phyloP scores from a whole-genome alignment of 2,888 invertebrate genomes.

The Ischnus inquisitorius region DNA sequence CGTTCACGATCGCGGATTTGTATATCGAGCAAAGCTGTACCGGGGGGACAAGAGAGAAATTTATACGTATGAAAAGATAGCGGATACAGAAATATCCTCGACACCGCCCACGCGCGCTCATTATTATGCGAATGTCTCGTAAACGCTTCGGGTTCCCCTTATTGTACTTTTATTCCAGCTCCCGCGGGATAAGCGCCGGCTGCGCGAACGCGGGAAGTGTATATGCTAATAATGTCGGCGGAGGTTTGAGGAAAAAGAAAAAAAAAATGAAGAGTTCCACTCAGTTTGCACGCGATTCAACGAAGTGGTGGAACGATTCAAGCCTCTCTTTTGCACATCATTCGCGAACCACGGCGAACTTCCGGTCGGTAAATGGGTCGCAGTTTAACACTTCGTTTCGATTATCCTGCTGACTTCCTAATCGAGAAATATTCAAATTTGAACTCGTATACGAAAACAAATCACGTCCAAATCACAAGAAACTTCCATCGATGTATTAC shows the following conservation, averaged over 20 bases:
- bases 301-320: slow-evolving; percentile 15
- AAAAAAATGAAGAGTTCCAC: neutral
- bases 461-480: too few relatives aligned
- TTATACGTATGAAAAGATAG: slow-evolving; percentile 32
- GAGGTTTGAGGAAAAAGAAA: neutral
- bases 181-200: slow-evolving; percentile 5
- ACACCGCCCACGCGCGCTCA: slow-evolving; percentile 57
- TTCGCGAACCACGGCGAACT: slow-evolving; percentile 1
- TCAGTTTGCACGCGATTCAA: slow-evolving; percentile 32
- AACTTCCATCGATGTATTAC: too few relatives aligned
- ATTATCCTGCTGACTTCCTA: too few relatives aligned
- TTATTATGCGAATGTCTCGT: slow-evolving; percentile 55
- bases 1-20: slow-evolving; percentile 1
- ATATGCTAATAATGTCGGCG: slow-evolving; percentile 41
- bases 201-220: neutral
- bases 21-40: slow-evolving; percentile 25
- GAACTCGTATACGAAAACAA: too few relatives aligned
- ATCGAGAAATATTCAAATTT: too few relatives aligned
- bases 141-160: slow-evolving; percentile 53
- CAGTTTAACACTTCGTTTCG: neutral
- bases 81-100: slow-evolving; percentile 50
- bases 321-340: neutral
- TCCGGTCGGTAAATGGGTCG: neutral
- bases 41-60: slow-evolving; percentile 34
- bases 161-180: slow-evolving; percentile 48